Base-by-base conservation (phyloP, 2,888 invertebrate species). In the Abscondita cerata region DNA sequence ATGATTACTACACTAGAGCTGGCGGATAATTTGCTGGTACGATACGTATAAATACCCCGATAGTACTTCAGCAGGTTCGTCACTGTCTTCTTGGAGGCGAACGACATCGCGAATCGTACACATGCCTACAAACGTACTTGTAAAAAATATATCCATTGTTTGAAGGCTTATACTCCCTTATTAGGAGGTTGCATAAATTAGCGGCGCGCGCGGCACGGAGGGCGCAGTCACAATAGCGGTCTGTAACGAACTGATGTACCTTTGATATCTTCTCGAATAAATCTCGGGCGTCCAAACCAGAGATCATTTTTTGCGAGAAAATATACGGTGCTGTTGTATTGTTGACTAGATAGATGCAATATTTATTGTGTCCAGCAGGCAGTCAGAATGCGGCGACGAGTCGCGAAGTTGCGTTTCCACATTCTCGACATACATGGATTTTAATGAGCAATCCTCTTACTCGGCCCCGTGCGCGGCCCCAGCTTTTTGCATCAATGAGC, bases 381-480 rank as follows among this genome's bases (percentile, higher is more conserved):
- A 70, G 72, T 70, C 76, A 78, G 78, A 79, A 78, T 78, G 78
- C 76, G 76, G 75, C 77, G 74, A 75, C 75, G 75, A 73, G 70
- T 73, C 73, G 74, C 75, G 72, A 73, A 78, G 75, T 77, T 77
- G 78, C 77, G 74, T 79, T 79, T 79, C 79, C 78, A 79, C 79
- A 79, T 79, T 79, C 78, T 75, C 78, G 72, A 77, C 79, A 79
- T 79, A 79, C 76, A 77, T 78, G 78, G 73, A 75, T 78, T 80
- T 79, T 80, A 80, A 79, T 79, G 80, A 80, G 78, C 78, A 73
- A 77, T 72, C 72, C 68, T 69, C 70, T 72, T 76, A 75, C 75
- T 70, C 68, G 66, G 66, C 62, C 64, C 69, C 68, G 69, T 72
- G 72, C 73, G 69, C 73, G 66, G 70, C 69, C 73, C 69, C 66